Evolutionary conservation across 2,888 invertebrate genomes (phyloP).

Genomic region (Xanthia togata): DNA sequence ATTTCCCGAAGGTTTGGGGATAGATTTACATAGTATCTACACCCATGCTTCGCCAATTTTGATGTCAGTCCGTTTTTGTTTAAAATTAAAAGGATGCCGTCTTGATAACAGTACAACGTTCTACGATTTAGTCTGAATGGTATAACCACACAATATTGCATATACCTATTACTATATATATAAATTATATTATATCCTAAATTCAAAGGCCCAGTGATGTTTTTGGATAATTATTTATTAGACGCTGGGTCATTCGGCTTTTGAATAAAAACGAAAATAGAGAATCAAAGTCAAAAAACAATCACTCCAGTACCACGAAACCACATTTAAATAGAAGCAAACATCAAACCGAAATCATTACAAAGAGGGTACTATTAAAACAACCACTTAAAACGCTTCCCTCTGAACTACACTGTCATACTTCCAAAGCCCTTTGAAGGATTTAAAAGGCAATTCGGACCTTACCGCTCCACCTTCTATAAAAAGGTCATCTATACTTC

Average conservation of each 20-base stretch:
- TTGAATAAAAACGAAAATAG: neutral
- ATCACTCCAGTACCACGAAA: constrained; percentile 13
- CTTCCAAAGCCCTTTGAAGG: constrained; percentile 72
- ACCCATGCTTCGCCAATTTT: neutral
- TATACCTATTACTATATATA: neutral
- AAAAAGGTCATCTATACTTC: constrained; percentile 80
- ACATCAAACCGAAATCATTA: constrained; percentile 50
- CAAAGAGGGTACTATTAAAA: constrained; percentile 51
- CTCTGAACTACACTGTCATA: constrained; percentile 68
- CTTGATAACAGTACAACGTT: neutral
- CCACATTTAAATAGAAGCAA: constrained; percentile 49
- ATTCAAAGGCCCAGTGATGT: neutral
- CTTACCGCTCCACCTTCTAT: constrained; percentile 70
- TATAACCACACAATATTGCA: neutral
- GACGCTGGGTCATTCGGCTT: neutral
- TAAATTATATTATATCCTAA: too few relatives aligned
- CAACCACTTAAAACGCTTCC: constrained; percentile 48
- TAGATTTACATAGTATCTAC: neutral
- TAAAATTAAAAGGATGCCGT: neutral
- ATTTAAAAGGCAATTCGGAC: constrained; percentile 75
- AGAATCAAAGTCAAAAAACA: neutral
- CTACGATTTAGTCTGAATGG: neutral
- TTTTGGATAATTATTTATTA: neutral
- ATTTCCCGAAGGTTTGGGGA: neutral
- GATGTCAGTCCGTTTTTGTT: too few relatives aligned